These are phyloP conservation scores for Steinernema khuongi DNA, from an alignment of 1,140 invertebrate genomes.

Conservation along the genomic window DNA sequence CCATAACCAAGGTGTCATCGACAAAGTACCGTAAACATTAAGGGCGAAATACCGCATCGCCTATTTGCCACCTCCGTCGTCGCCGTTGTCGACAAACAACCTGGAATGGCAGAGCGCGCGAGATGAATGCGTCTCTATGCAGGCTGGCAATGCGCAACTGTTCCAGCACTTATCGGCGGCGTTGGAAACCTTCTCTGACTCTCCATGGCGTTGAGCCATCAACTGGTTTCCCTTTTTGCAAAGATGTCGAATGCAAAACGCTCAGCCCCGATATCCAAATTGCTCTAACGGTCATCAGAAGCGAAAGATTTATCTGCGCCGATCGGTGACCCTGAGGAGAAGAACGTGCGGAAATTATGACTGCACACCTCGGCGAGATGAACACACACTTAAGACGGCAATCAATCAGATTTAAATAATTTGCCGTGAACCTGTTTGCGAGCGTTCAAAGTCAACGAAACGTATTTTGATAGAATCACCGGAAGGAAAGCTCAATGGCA, in stretches of 20 bases:
- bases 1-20: too few relatives aligned
- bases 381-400: neutral
- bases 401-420: conserved; percentile 6
- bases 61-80: too few relatives aligned
- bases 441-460: neutral
- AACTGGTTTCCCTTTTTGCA: neutral
- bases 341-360: too few relatives aligned
- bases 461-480: neutral
- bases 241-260: neutral
- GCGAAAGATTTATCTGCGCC: too few relatives aligned
- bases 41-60: too few relatives aligned
- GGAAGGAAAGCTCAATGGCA: too few relatives aligned
- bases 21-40: too few relatives aligned
- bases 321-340: too few relatives aligned
- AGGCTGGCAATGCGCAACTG: neutral
- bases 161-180: neutral
- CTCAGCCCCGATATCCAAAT: neutral
- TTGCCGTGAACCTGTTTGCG: neutral
- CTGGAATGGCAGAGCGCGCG: neutral
- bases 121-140: neutral
- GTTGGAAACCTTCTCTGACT: neutral
- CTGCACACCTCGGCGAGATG: neutral
- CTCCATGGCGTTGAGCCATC: neutral
- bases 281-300: too few relatives aligned
- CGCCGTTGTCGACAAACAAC: conserved; percentile 9